phyloP scores from a whole-genome alignment of 2,888 invertebrate genomes.

The Reticulitermes lucifugus region DNA sequence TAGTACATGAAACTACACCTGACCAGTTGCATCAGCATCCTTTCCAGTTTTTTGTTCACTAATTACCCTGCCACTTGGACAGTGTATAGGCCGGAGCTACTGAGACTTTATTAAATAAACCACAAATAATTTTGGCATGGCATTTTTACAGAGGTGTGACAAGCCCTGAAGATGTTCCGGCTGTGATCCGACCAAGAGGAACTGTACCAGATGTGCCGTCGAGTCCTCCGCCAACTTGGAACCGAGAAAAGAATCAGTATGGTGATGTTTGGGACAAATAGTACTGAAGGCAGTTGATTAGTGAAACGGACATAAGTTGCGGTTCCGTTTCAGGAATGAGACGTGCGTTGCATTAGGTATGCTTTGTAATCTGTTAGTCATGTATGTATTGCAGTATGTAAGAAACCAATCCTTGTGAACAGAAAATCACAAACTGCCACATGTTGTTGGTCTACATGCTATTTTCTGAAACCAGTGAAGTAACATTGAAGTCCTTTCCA shows the following conservation, averaged over 20 bases:
- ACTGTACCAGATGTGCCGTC: not conserved
- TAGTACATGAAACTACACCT: too few relatives aligned
- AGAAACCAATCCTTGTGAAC: too few relatives aligned
- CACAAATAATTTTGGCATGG: not conserved
- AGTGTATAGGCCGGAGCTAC: too few relatives aligned
- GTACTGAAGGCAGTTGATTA: not conserved
- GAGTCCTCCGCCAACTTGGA: slow-evolving; percentile 15
- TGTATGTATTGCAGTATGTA: too few relatives aligned
- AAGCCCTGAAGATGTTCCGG: slow-evolving; percentile 48
- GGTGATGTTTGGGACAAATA: slow-evolving; percentile 55
- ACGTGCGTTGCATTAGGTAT: not conserved
- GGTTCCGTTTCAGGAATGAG: not conserved
- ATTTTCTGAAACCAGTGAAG: too few relatives aligned
- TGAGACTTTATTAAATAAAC: too few relatives aligned
- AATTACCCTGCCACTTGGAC: too few relatives aligned
- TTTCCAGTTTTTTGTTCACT: too few relatives aligned
- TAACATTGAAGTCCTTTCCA: too few relatives aligned
- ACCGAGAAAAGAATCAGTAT: slow-evolving; percentile 52
- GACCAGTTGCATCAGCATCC: too few relatives aligned
- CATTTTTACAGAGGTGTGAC: slow-evolving; percentile 42
- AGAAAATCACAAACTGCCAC: too few relatives aligned
- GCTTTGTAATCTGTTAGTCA: not conserved
- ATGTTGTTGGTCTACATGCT: too few relatives aligned
- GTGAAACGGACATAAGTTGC: not conserved
- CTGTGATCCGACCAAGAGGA: slow-evolving; percentile 38